Base-by-base conservation (phyloP, 2,797 vertebrate species). In the Falco peregrinus region DNA sequence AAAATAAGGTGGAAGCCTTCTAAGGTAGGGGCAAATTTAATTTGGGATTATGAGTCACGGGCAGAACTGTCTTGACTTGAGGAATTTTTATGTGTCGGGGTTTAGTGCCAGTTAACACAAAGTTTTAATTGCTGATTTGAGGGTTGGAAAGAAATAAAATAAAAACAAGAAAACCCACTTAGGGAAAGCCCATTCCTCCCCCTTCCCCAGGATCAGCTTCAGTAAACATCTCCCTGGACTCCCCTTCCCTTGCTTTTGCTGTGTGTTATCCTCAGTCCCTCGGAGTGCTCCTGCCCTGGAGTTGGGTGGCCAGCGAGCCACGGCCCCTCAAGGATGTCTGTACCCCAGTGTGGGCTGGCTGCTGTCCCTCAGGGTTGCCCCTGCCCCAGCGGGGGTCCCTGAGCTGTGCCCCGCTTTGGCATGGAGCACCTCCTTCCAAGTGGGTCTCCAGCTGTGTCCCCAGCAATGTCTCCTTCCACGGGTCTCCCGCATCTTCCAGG, bases 231-330 rank as follows among this genome's bases (percentile, higher is more conserved):
- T 51, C 67, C 48, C 20, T 33, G 16, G 6, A 60, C 8, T 82
- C 33, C 33, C 37, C 15, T 31, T 47, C 15, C 10, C 25, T 56
- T 67, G 35, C 10, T 83, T 73, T 74, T 14, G 31, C 33, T 2
- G 0, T 9, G 6, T 9, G 50, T 29, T 50, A n/a, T 18, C 35
- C 14, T 56, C 33, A 78, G 37, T 51, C 29, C 18, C 11, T 51
- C 19, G 26, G 68, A n/a, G 15, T 45, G 10, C 8, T 24, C 15
- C 56, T 92, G 35, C 24, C 45, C 51, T 53, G 20, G 56, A 0
- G 0, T 16, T 29, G 31, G 41, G 25, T 53, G n/a, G 12, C 37
- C 61, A 14, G 18, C 0, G 2, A 25, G 31, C 45, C 24, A 5
- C 0, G 0, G 41, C 63, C 26, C 22, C 16, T 68, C 26, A 9